Conservation (phyloP, 1,140 invertebrate genomes). For the Amphibalanus amphitrite region DNA sequence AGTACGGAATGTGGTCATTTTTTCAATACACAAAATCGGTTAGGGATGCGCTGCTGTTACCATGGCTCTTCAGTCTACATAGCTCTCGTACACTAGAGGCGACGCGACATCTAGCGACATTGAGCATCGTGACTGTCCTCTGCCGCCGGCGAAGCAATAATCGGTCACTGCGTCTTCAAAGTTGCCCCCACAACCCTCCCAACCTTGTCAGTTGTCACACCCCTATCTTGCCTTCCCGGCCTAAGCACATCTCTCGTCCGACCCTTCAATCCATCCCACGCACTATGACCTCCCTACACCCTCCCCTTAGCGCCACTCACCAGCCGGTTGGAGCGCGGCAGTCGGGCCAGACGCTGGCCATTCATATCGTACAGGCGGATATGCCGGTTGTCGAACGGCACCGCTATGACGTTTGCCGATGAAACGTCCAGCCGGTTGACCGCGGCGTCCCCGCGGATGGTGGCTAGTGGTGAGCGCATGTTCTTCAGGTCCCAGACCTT, state of each 20-base stretch:
- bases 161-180: too few species aligned
- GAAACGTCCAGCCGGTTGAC: conserved; percentile 86
- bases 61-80: too few species aligned
- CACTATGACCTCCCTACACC: conserved; percentile 8
- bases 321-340: conserved; percentile 71
- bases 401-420: conserved; percentile 65
- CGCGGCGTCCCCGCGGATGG: conserved; percentile 81
- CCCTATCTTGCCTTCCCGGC: not conserved
- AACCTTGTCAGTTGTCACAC: conserved; percentile 5
- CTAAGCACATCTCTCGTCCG: not conserved
- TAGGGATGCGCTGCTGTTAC: too few species aligned
- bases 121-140: too few species aligned
- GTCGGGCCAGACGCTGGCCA: conserved; percentile 67
- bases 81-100: too few species aligned
- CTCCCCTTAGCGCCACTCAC: too few species aligned
- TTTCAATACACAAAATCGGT: too few species aligned
- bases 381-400: conserved; percentile 93
- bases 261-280: not conserved
- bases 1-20: not conserved
- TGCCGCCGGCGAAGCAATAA: too few species aligned
- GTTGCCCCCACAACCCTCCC: not conserved
- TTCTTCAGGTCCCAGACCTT: conserved; percentile 95
- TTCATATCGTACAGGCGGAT: conserved; percentile 85
- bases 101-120: too few species aligned
- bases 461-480: conserved; percentile 86